Conservation (phyloP, 2,797 vertebrate species). For the Enteromius thamalakanensis region DNA sequence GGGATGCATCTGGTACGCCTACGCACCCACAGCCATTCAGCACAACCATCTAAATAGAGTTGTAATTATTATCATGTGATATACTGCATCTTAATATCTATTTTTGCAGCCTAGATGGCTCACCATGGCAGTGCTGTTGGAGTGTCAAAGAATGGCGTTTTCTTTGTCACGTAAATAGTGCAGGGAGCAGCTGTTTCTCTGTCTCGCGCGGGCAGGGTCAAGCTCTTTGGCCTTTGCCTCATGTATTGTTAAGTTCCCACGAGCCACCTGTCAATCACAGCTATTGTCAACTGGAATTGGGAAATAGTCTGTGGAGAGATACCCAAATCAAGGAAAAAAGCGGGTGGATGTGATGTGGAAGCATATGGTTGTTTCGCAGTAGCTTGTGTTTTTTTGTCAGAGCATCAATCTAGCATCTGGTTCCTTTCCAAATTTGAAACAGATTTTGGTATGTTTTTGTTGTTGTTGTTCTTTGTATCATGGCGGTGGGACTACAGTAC, state of each 20-base stretch:
- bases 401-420: not conserved
- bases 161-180: constrained; percentile 46
- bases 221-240: constrained; percentile 61
- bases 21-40: constrained; percentile 10
- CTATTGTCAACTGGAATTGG: constrained; percentile 63
- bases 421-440: not conserved
- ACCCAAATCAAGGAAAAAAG: not conserved
- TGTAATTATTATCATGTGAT: constrained; percentile 20
- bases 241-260: constrained; percentile 65
- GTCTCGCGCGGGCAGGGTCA: constrained; percentile 42
- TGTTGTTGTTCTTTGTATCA: not conserved
- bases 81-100: constrained; percentile 9
- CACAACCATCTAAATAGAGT: constrained; percentile 17
- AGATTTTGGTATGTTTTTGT: not conserved
- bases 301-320: constrained; percentile 26
- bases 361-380: constrained; percentile 18
- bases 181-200: constrained; percentile 51
- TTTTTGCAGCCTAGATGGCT: constrained; percentile 9
- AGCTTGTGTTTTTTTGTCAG: constrained; percentile 11
- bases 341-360: not conserved
- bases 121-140: constrained; percentile 17
- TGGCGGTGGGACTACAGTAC: not conserved
- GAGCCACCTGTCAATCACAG: constrained; percentile 71
- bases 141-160: constrained; percentile 25
- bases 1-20: constrained; percentile 42